Evolutionary conservation across 2,113 vertebrate species (phyloP), one percentile per base, ranked within the genome.

Genomic region (Camelus bactrianus): DNA sequence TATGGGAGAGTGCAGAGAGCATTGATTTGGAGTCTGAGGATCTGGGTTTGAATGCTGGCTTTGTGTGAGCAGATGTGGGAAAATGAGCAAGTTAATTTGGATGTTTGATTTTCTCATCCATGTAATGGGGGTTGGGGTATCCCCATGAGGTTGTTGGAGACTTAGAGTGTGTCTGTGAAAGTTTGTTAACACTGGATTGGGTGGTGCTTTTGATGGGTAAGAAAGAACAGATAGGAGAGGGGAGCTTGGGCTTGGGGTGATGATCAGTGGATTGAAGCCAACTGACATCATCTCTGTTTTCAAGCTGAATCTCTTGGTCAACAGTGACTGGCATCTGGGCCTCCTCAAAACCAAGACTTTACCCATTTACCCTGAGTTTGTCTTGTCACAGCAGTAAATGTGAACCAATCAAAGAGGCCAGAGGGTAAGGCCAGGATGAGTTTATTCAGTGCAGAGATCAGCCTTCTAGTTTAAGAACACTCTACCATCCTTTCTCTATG

Each of bases 141-240:
- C 35, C 42, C 72, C 26, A n/a, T 14, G 56, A 13, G 46, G 2
- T 58, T 97, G 70, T 81, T 96, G 88, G 91, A 98, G 69, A 97
- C 58, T 97, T 94, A 96, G 75, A 52, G 42, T 5, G 8, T 96
- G 16, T 92, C 17, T 77, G 38, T 97, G 84, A 32, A 88, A 62
- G 24, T n/a, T n/a, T 70, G 42, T 76, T 70, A 84, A 70, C 52
- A 14, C n/a, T 5, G 52, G 67, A 32, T 17, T 32, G 4, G 19
- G 13, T 28, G 54, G 26, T 86, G 19, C 8, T 46, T 26, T 54
- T 3, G 5, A 28, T 4, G 42, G 32, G 2, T 46, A 64, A 73
- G n/a, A 72, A 83, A 64, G 12, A 52, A 8, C 32, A 42, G 58
- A n/a, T 4, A 28, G 32, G 62, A 92, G 35, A 16, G 6, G 35